phyloP scores from a whole-genome alignment of 2,113 vertebrate species.

The Hypocryptadius cinnamomeus region DNA sequence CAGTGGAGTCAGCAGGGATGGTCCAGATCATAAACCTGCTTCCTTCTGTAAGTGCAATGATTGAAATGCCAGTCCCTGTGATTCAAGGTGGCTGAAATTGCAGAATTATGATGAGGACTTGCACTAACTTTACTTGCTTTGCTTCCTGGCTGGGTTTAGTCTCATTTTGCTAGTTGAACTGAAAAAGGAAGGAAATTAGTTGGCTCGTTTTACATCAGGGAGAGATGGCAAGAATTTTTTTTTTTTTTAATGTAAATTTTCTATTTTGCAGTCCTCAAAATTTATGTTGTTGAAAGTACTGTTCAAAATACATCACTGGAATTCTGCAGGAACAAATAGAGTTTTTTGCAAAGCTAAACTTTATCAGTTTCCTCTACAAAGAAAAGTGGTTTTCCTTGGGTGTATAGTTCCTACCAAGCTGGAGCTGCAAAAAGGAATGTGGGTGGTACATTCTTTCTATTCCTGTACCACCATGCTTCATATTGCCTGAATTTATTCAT shows the following conservation, averaged over 20 bases:
- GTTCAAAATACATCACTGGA: neutral
- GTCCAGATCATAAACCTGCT: slow-evolving; percentile 9
- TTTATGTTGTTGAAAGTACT: neutral
- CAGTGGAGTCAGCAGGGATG: neutral
- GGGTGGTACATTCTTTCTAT: neutral
- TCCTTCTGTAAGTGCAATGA: neutral
- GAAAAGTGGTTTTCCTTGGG: neutral
- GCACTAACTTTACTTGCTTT: neutral
- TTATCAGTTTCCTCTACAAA: neutral
- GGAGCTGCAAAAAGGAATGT: neutral
- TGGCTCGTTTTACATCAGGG: neutral
- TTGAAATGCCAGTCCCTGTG: neutral
- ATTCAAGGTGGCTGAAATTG: neutral
- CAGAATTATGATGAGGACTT: neutral
- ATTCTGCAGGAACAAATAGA: neutral
- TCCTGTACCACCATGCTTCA: accelerated
- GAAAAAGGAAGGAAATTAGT: neutral
- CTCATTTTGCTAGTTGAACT: neutral
- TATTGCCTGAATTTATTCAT: neutral
- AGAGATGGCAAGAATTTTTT: neutral
- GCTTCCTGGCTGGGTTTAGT: neutral
- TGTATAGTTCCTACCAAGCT: neutral
- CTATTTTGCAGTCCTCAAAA: neutral
- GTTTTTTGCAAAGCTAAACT: neutral
- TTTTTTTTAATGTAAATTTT: neutral